These are phyloP conservation scores for Hemiprocne comata DNA, from an alignment of 2,113 vertebrate genomes.

Conservation along the genomic window DNA sequence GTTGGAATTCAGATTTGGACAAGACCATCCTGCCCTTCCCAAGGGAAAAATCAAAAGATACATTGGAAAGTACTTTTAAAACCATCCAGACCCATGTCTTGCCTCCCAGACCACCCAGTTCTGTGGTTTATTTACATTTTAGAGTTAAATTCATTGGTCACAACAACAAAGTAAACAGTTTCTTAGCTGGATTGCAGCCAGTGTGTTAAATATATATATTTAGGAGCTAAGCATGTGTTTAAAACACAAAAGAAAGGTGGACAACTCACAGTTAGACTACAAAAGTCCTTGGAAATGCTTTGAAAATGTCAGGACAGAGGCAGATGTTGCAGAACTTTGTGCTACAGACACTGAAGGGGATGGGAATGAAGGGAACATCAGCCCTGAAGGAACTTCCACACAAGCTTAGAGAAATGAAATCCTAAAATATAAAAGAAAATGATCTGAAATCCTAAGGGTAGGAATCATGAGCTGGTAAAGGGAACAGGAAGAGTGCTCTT, in stretches of 20 bases:
- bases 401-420: background rate
- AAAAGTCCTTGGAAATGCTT: background rate
- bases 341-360: background rate
- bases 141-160: background rate
- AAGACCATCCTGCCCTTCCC: background rate
- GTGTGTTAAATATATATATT: background rate
- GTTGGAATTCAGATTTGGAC: background rate
- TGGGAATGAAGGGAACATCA: background rate
- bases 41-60: background rate
- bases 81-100: background rate
- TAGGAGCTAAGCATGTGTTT: background rate
- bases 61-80: background rate
- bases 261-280: no score
- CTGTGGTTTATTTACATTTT: background rate
- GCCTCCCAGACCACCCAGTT: background rate
- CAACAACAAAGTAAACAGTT: background rate
- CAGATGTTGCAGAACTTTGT: background rate
- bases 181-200: background rate
- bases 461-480: background rate
- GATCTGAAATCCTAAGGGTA: background rate
- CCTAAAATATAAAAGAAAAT: background rate
- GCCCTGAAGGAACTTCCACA: background rate
- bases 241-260: background rate
- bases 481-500: background rate
- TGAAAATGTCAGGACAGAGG: background rate